Percentiles rank a stretch among this genome's conserved stretches.
Conservation (phyloP, 2,113 vertebrate genomes). For the Erpornis zantholeuca region DNA sequence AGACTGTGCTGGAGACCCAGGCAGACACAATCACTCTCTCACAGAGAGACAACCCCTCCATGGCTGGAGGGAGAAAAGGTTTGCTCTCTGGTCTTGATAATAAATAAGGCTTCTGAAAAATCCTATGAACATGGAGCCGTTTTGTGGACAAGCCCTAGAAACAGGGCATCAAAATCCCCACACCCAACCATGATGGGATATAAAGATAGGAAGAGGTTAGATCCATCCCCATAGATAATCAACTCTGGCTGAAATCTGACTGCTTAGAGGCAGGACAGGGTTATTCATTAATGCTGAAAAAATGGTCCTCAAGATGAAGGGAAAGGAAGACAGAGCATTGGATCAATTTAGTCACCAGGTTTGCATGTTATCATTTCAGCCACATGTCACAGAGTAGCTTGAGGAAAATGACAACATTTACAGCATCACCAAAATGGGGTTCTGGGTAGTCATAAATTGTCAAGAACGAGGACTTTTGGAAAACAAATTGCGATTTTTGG, state of each 20-base stretch:
- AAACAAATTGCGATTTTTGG: not conserved
- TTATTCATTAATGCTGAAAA: not conserved
- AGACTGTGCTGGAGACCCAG: too few species aligned
- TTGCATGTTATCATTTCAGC: not conserved
- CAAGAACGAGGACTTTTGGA: not conserved
- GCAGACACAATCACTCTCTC: too few species aligned
- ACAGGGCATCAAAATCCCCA: too few species aligned
- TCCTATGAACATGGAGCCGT: too few species aligned
- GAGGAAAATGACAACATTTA: not conserved
- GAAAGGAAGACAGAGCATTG: fast-evolving
- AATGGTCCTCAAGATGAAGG: not conserved
- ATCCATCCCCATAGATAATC: not conserved
- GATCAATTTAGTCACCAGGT: not conserved
- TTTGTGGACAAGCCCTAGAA: too few species aligned
- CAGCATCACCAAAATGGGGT: not conserved
- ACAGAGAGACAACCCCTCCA: too few species aligned
- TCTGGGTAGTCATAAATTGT: not conserved
- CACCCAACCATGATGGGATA: not conserved
- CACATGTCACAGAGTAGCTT: not conserved
- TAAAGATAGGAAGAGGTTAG: not conserved
- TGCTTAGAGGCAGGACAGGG: not conserved
- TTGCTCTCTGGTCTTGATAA: too few species aligned
- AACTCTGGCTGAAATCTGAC: not conserved
- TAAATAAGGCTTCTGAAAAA: too few species aligned
- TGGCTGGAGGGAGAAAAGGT: too few species aligned